Conservation (phyloP, 2,888 invertebrate species). For the Eilema depressum region DNA sequence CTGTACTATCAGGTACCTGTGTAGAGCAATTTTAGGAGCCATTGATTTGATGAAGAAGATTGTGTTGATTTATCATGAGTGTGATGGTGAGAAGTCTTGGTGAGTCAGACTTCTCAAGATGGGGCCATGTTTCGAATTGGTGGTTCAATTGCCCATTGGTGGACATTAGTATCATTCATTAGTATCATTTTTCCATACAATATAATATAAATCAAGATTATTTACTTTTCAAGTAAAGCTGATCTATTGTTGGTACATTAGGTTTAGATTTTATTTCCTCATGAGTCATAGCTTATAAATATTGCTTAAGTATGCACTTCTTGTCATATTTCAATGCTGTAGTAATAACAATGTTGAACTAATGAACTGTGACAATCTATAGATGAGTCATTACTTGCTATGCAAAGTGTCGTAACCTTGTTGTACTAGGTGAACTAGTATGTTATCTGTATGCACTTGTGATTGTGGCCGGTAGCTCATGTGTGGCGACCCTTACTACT, state of each 20-base stretch:
- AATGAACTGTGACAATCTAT: conserved; percentile 11
- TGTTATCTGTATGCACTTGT: background rate
- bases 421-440: background rate
- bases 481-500: no score
- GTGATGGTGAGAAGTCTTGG: no score
- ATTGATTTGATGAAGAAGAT: no score
- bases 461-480: no score
- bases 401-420: background rate
- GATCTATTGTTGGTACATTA: background rate
- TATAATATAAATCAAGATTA: background rate
- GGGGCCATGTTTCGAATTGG: no score
- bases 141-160: no score
- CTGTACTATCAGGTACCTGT: no score
- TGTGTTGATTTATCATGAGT: no score
- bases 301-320: conserved; percentile 2
- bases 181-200: no score
- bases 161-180: no score
- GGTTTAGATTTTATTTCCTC: background rate
- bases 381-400: background rate
- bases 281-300: background rate
- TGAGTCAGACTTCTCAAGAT: no score
- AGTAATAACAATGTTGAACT: conserved; percentile 3
- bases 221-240: background rate
- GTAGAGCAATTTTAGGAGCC: no score
- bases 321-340: conserved; percentile 11